These are phyloP conservation scores for Opisthocomus hoazin DNA, from an alignment of 2,113 vertebrate genomes.

Conservation along the genomic window DNA sequence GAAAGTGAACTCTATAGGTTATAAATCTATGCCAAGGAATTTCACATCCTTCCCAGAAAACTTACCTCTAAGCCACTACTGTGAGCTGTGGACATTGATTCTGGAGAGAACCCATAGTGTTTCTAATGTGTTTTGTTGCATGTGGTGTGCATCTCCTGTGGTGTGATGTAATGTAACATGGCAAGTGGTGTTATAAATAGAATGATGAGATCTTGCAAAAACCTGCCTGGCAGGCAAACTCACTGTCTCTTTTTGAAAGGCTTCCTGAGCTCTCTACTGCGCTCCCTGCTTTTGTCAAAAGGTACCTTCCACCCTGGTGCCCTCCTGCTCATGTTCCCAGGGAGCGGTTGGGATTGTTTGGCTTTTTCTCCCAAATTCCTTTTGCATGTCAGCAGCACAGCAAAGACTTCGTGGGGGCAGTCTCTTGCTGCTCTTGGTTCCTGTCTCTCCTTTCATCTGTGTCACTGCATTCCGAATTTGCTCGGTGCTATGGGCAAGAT, in stretches of 20 bases:
- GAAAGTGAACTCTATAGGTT: background rate
- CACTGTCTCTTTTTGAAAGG: background rate
- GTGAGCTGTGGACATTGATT: background rate
- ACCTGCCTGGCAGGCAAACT: slow-evolving; percentile 60
- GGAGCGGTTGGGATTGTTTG: background rate
- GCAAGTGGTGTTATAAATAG: slow-evolving; percentile 69
- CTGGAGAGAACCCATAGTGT: slow-evolving; percentile 12
- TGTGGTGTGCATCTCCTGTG: slow-evolving; percentile 23
- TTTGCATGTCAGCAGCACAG: background rate
- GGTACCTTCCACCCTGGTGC: background rate
- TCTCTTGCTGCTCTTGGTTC: background rate
- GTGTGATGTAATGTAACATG: slow-evolving; percentile 48
- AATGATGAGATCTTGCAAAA: slow-evolving; percentile 37
- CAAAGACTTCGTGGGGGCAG: background rate
- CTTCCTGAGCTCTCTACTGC: background rate
- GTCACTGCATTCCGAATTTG: slow-evolving; percentile 20
- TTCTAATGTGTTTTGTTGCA: slow-evolving; percentile 48
- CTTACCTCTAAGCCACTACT: background rate
- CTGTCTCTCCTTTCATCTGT: background rate
- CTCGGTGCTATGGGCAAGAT: background rate
- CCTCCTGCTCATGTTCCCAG: background rate
- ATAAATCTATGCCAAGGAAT: background rate
- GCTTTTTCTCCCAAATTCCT: background rate
- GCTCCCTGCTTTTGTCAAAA: background rate
- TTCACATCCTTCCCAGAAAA: background rate